phyloP scores from a whole-genome alignment of 1,140 invertebrate species.

The Leptinotarsa lineolata region DNA sequence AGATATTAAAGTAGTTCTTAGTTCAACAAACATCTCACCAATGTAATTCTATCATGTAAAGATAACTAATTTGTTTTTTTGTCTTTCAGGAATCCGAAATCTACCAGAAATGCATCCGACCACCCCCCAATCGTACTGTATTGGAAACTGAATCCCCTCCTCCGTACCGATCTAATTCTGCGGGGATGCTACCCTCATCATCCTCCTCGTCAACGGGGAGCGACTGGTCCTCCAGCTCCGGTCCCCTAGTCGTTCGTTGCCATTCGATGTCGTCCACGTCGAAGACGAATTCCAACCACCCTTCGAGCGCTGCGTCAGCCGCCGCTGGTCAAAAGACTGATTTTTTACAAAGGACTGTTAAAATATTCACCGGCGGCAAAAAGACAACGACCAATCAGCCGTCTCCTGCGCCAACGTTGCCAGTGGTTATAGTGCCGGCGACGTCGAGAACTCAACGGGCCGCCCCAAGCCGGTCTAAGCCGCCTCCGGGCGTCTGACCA shows the following conservation, averaged over 20 bases:
- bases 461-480: conserved; percentile 38
- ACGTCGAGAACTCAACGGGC: conserved; percentile 33
- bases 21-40: too few relatives aligned
- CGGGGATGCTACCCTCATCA: conserved; percentile 53
- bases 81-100: conserved; percentile 67
- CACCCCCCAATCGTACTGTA: conserved; percentile 73
- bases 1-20: too few relatives aligned
- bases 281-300: conserved; percentile 36
- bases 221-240: conserved; percentile 38
- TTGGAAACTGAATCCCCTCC: conserved; percentile 70
- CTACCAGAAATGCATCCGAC: conserved; percentile 70
- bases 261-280: conserved; percentile 54
- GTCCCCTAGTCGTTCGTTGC: conserved; percentile 52
- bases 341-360: conserved; percentile 57
- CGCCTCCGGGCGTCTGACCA: conserved; percentile 50
- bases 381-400: conserved; percentile 40
- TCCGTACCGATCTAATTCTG: conserved; percentile 66
- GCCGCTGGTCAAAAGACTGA: conserved; percentile 54
- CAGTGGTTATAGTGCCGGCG: conserved; percentile 51
- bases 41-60: too few relatives aligned
- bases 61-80: not conserved
- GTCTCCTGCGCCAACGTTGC: conserved; percentile 43
- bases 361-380: conserved; percentile 55
- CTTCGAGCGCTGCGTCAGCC: conserved; percentile 34
- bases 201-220: conserved; percentile 39